Percentiles rank a stretch among this genome's conserved stretches.
Evolutionary conservation across 2,888 invertebrate genomes (phyloP).

Genomic region (Chesias legatella): DNA sequence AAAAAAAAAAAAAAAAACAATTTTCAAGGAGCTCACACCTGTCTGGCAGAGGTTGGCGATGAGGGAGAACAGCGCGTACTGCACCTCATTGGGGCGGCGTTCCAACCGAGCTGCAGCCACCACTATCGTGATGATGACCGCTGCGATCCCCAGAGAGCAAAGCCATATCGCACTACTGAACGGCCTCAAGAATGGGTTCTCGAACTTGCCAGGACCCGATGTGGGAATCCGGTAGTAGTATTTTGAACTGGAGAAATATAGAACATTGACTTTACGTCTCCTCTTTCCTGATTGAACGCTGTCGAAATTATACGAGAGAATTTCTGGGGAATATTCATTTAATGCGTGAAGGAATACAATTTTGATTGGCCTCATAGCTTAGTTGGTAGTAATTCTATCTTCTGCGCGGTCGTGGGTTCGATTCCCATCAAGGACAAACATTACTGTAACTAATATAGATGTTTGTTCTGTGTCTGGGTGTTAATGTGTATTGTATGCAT

Average conservation of each 20-base stretch:
- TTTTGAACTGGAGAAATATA: slow-evolving; percentile 46
- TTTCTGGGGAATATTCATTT: too few relatives aligned
- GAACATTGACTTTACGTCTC: not conserved
- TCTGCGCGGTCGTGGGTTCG: too few relatives aligned
- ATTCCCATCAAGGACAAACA: too few relatives aligned
- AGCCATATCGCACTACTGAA: slow-evolving; percentile 61
- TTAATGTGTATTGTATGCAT: too few relatives aligned
- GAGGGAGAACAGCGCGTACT: slow-evolving; percentile 62
- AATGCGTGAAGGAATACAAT: too few relatives aligned
- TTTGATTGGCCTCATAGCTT: too few relatives aligned
- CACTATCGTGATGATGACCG: slow-evolving; percentile 51
- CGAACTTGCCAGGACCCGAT: slow-evolving; percentile 55
- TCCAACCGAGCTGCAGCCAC: slow-evolving; percentile 53
- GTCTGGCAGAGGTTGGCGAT: slow-evolving; percentile 65
- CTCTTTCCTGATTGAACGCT: not conserved
- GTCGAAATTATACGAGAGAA: not conserved
- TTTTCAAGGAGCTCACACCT: too few relatives aligned
- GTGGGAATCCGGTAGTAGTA: slow-evolving; percentile 62
- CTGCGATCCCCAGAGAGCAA: slow-evolving; percentile 42
- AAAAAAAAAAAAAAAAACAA: too few relatives aligned
- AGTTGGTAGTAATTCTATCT: too few relatives aligned
- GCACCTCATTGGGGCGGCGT: slow-evolving; percentile 41
- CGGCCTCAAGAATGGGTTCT: slow-evolving; percentile 72
- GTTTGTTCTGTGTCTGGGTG: too few relatives aligned
- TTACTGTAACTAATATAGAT: too few relatives aligned